Conservation (phyloP, 2,113 vertebrate species). For the Crotalus horridus region DNA sequence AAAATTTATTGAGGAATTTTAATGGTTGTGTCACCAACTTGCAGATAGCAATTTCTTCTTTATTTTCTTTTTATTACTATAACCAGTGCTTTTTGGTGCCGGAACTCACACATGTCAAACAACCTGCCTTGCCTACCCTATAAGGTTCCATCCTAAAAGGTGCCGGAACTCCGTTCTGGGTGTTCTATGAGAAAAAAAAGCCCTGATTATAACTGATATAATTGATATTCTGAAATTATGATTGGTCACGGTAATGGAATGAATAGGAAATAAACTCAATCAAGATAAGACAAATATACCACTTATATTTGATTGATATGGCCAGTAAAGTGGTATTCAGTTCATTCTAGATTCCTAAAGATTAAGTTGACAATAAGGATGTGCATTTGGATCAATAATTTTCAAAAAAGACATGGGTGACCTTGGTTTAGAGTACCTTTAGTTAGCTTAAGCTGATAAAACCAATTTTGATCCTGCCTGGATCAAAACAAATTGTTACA, state of each 20-base stretch:
- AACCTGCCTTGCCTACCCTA: too few relatives aligned
- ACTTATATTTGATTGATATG: neutral
- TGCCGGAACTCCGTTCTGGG: too few relatives aligned
- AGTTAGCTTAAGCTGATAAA: neutral
- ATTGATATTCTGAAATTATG: neutral
- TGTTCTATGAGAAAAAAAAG: too few relatives aligned
- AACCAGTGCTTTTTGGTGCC: too few relatives aligned
- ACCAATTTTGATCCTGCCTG: neutral
- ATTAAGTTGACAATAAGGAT: neutral
- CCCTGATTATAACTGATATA: neutral
- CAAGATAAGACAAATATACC: neutral
- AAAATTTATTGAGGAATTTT: neutral
- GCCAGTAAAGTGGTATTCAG: neutral
- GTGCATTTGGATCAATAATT: neutral
- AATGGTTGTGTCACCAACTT: neutral
- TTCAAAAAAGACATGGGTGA: neutral
- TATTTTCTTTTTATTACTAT: neutral
- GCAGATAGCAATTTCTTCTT: neutral
- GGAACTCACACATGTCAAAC: too few relatives aligned
- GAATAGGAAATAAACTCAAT: neutral
- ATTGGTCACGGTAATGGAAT: neutral
- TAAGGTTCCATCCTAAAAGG: too few relatives aligned
- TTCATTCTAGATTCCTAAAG: neutral
- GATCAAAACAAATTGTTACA: neutral
- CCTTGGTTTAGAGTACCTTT: neutral